Evolutionary conservation across 2,888 invertebrate genomes (phyloP).

Genomic region (Macrophya alboannulata): DNA sequence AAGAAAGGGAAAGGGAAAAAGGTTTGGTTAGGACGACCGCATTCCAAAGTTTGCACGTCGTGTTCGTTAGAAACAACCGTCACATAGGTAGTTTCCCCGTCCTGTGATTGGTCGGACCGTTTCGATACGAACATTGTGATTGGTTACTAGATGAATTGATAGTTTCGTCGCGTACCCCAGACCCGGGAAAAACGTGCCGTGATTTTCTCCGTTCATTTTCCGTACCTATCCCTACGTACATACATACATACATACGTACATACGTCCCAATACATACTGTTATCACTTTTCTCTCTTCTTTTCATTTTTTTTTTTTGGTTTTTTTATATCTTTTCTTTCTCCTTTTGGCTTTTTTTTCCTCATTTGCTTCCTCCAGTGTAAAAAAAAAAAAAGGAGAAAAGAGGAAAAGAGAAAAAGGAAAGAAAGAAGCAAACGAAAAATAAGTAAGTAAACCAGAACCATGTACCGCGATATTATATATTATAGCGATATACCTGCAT

Average conservation of each 20-base stretch:
- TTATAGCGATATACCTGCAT: no score
- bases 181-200: conserved; percentile 32
- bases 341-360: neutral
- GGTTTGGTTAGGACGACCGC: conserved; percentile 35
- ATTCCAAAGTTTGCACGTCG: conserved; percentile 52
- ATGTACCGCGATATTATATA: no score
- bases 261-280: no score
- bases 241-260: no score
- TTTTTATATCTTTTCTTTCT: neutral
- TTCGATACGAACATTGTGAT: conserved; percentile 19
- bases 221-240: neutral
- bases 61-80: conserved; percentile 53
- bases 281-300: neutral
- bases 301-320: no score
- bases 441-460: no score
- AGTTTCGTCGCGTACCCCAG: conserved; percentile 32
- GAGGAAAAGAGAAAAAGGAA: no score
- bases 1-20: neutral
- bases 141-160: conserved; percentile 24
- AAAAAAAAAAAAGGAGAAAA: no score
- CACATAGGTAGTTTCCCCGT: neutral
- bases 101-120: conserved; percentile 25
- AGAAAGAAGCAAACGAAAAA: no score
- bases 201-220: conserved; percentile 20
- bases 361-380: no score